These are phyloP conservation scores for Rhopilema esculentum DNA, from an alignment of 30 jellyfish, hydroid and myxozoan genomes.

Conservation along the genomic window DNA sequence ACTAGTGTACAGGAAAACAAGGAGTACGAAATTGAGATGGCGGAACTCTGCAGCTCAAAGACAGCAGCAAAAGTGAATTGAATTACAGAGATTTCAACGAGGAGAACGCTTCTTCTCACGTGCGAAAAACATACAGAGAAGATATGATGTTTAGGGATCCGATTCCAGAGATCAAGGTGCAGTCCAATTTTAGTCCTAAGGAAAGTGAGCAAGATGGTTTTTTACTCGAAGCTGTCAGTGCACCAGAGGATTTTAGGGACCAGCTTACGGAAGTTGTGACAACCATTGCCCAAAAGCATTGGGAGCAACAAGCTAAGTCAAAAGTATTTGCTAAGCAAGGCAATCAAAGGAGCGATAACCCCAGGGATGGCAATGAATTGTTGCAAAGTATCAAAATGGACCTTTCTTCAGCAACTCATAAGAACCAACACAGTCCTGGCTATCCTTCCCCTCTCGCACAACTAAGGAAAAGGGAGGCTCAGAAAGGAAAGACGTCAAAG, in stretches of 20 bases:
- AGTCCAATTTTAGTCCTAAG: constrained; percentile 44
- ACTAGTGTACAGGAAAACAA: constrained; percentile 76
- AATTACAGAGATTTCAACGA: constrained; percentile 40
- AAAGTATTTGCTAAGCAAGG: not conserved
- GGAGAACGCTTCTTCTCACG: constrained; percentile 12
- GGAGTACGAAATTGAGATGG: constrained; percentile 63
- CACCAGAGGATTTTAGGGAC: constrained; percentile 50
- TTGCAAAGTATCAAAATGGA: constrained; percentile 57
- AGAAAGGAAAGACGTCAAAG: not conserved
- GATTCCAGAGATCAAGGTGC: constrained; percentile 78
- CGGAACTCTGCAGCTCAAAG: constrained; percentile 70
- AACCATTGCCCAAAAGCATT: constrained; percentile 24
- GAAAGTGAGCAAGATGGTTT: constrained; percentile 5
- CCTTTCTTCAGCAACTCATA: constrained; percentile 40
- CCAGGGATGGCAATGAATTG: constrained; percentile 41
- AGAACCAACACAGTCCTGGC: not conserved
- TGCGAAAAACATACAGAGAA: constrained; percentile 28
- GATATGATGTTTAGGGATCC: constrained; percentile 43
- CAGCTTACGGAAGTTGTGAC: constrained; percentile 47
- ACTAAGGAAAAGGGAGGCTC: constrained; percentile 33
- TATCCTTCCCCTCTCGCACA: constrained; percentile 58
- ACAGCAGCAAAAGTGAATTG: constrained; percentile 76
- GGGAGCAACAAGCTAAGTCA: constrained; percentile 20
- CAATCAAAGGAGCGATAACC: not conserved
- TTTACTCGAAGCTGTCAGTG: not conserved